Evolutionary conservation across 2,888 invertebrate species (phyloP), one percentile per base, ranked within the genome.

Genomic region (Oligia latruncula): DNA sequence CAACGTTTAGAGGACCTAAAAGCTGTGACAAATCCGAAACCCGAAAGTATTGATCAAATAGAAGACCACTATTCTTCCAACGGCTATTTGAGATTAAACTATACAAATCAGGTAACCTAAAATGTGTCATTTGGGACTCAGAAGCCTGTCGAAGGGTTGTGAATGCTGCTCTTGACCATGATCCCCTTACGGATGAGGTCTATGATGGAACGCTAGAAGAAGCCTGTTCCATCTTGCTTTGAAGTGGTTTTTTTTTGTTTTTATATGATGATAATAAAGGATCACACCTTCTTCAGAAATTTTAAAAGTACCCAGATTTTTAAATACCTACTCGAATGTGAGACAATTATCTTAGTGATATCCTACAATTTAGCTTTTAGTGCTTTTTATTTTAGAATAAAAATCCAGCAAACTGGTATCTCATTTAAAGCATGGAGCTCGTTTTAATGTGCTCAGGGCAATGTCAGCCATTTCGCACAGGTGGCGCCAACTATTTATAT

Each of bases 401-500:
- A n/a, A 29, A 65, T 66, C 20, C n/a, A 15, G 20, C n/a, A 46
- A 35, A 52, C 2, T 49, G 15, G 0, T 60, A 65, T 52, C 64
- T n/a, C 49, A 4, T n/a, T 60, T 52, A 8, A 75, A 84, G 43
- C 13, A 62, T 74, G 68, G 72, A 29, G 43, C 29, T n/a, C 68
- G 9, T 70, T 70, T 65, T 77, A 70, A 67, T 73, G 58, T 73
- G 49, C 77, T 75, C 40, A 46, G 52, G 70, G 74, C 55, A 65
- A 75, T 13, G 74, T 46, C 72, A 67, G 83, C 66, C 68, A 77
- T 85, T 85, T 55, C n/a, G 35, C 52, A n/a, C 86, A 85, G 77
- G 43, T 82, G 86, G 1, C 43, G 6, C 64, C 75, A 83, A 77
- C 70, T 79, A 75, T 71, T 79, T 66, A 73, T 73, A 73, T 67